Conservation (phyloP, 2,113 vertebrate genomes). For the Montifringilla adamsi region DNA sequence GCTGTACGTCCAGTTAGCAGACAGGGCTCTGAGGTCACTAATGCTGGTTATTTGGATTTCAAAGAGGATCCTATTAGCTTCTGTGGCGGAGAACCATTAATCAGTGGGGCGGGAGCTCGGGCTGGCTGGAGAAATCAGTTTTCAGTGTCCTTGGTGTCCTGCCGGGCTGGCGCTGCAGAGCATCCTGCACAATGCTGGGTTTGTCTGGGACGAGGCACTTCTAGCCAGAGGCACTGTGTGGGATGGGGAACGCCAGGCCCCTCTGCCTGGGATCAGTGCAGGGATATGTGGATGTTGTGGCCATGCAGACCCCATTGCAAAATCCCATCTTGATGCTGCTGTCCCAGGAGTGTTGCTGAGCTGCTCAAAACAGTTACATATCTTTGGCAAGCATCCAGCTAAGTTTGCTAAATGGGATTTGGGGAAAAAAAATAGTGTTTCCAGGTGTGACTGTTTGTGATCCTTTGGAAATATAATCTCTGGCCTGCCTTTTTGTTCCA, state of each 20-base stretch:
- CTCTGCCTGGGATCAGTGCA: not conserved
- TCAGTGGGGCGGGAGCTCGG: slow-evolving; percentile 16
- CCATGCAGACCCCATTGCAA: not conserved
- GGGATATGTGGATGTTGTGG: not conserved
- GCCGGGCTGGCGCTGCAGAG: not conserved
- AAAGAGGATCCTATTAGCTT: slow-evolving; percentile 41
- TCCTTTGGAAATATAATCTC: not conserved
- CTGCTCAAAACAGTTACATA: not conserved
- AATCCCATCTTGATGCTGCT: not conserved
- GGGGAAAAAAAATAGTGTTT: not conserved
- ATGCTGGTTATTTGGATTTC: slow-evolving; percentile 52
- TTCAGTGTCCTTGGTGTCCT: slow-evolving; percentile 37
- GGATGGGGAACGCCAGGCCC: not conserved
- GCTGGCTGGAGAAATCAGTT: slow-evolving; percentile 27
- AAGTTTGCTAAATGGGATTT: not conserved
- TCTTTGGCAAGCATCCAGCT: not conserved
- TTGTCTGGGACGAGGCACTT: not conserved
- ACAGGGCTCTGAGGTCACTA: slow-evolving; percentile 33
- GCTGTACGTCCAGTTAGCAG: not conserved
- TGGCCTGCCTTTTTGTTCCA: not conserved
- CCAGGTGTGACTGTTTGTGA: not conserved
- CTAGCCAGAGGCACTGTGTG: not conserved
- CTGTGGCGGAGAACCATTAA: slow-evolving; percentile 1
- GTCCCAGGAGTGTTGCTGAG: not conserved
- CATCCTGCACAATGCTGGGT: slow-evolving; percentile 12